Percentiles rank a stretch among this genome's conserved stretches.
Conservation (phyloP, 2,888 invertebrate genomes). For the Spodoptera exigua region DNA sequence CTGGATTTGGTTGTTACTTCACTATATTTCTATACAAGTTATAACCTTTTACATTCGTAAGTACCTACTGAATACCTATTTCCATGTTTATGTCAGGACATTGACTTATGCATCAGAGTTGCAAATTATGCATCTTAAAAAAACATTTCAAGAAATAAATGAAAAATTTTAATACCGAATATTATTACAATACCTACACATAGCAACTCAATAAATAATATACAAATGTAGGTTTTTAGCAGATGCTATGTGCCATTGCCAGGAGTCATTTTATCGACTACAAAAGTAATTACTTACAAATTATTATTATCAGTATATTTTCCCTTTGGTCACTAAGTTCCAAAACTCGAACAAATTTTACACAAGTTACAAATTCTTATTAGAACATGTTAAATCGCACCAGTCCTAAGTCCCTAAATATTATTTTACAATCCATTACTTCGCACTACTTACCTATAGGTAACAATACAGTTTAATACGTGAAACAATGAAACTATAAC, state of each 20-base stretch:
- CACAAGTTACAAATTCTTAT: not conserved
- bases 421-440: not conserved
- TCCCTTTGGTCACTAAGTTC: no score
- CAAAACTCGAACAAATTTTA: no score
- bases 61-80: not conserved
- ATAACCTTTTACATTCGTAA: no score
- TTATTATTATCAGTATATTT: slow-evolving; percentile 2
- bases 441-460: slow-evolving; percentile 45
- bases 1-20: slow-evolving; percentile 19
- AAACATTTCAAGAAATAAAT: no score
- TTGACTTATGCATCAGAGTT: not conserved
- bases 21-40: not conserved
- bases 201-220: no score
- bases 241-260: slow-evolving; percentile 24
- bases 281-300: slow-evolving; percentile 11
- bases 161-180: no score
- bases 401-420: not conserved
- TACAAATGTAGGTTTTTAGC: slow-evolving; percentile 4
- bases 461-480: slow-evolving; percentile 11
- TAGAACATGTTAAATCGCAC: not conserved
- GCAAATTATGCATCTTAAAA: no score
- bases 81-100: slow-evolving; percentile 1
- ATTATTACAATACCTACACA: no score
- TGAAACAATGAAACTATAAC: slow-evolving; percentile 26
- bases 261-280: slow-evolving; percentile 30